Evolutionary conservation across 1,140 invertebrate genomes (phyloP).

Genomic region (Penaeus indicus): DNA sequence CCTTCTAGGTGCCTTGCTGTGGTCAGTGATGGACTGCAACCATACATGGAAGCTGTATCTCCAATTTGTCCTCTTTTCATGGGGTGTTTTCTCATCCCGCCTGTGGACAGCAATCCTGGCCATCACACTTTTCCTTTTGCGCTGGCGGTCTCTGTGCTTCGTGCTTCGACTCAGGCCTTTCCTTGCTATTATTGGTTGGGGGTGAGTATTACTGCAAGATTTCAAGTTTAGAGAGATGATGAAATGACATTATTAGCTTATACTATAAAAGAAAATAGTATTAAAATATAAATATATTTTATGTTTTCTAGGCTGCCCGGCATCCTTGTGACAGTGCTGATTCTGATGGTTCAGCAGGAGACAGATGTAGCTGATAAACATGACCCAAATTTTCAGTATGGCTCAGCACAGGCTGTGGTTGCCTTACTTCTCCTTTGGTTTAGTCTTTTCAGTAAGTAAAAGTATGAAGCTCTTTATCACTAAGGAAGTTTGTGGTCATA

Average conservation of each 20-base stretch:
- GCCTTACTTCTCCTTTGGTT: constrained; percentile 69
- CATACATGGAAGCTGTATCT: constrained; percentile 75
- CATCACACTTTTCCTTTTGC: constrained; percentile 83
- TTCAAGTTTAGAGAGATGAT: not conserved
- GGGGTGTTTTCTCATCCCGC: constrained; percentile 82
- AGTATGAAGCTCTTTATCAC: not conserved
- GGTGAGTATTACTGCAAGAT: constrained; percentile 72
- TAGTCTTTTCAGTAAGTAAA: constrained; percentile 63
- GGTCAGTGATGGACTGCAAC: constrained; percentile 62
- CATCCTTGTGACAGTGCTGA: constrained; percentile 74
- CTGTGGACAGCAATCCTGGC: constrained; percentile 88
- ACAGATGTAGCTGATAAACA: constrained; percentile 73
- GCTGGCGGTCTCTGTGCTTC: constrained; percentile 85
- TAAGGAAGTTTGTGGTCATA: not conserved
- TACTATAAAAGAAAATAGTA: not conserved
- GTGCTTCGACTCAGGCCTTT: constrained; percentile 81
- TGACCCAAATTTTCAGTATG: constrained; percentile 87
- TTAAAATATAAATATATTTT: too few relatives aligned
- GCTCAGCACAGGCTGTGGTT: constrained; percentile 76
- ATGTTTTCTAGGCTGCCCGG: constrained; percentile 70
- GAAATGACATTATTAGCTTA: not conserved
- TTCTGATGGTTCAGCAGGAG: constrained; percentile 72
- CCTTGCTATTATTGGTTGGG: constrained; percentile 83
- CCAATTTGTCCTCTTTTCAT: constrained; percentile 81
- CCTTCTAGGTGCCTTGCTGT: constrained; percentile 66